Evolutionary conservation across 2,113 vertebrate species (phyloP).

Genomic region (Speoplatyrhinus poulsoni): DNA sequence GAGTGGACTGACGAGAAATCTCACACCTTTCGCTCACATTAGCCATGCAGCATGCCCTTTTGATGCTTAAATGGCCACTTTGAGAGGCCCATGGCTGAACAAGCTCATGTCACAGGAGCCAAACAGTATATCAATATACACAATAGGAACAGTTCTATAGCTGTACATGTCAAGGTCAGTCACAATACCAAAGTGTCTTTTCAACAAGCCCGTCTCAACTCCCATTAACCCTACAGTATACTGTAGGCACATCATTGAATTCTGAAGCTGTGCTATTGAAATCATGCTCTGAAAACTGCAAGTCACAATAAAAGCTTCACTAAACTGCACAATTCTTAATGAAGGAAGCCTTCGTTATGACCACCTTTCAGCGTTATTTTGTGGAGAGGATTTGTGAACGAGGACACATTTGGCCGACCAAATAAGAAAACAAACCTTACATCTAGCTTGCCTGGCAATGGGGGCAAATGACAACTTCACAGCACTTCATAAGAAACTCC

Average conservation of each 20-base stretch:
- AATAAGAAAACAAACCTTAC: constrained; percentile 74
- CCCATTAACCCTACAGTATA: no score
- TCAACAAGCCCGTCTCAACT: no score
- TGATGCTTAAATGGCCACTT: constrained; percentile 81
- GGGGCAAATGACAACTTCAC: constrained; percentile 76
- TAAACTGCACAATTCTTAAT: not conserved
- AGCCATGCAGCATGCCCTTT: constrained; percentile 78
- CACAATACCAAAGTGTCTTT: not conserved
- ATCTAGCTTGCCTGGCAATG: constrained; percentile 69
- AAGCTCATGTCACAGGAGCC: constrained; percentile 19
- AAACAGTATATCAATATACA: not conserved
- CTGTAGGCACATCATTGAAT: not conserved
- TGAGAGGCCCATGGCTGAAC: constrained; percentile 40
- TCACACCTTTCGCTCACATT: constrained; percentile 81
- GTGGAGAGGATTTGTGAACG: not conserved
- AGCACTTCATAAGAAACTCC: constrained; percentile 80
- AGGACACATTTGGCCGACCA: constrained; percentile 71
- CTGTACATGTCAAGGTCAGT: constrained; percentile 4
- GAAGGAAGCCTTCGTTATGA: not conserved
- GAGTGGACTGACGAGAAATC: constrained; percentile 78
- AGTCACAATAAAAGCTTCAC: not conserved
- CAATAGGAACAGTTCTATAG: not conserved
- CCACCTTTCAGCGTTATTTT: no score
- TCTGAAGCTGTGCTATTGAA: not conserved
- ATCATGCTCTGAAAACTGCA: not conserved